Percentiles rank a stretch among this genome's conserved stretches.
phyloP scores from a whole-genome alignment of 1,140 invertebrate species.

The Popillia japonica region DNA sequence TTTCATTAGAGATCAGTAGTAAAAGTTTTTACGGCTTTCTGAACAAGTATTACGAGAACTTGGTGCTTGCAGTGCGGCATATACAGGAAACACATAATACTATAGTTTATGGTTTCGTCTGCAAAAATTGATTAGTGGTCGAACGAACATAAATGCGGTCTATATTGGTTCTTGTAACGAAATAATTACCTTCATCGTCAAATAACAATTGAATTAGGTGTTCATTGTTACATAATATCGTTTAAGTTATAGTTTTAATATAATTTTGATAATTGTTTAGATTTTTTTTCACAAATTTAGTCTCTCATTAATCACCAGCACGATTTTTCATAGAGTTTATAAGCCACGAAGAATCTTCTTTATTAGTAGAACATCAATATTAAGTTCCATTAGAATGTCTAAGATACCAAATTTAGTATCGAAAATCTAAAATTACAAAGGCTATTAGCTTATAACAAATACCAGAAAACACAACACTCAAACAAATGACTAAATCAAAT shows the following conservation, averaged over 20 bases:
- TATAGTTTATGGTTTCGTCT: conserved; percentile 5
- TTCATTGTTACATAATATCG: no score
- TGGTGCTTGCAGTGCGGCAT: neutral
- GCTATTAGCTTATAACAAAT: neutral
- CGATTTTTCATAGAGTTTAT: no score
- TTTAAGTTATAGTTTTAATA: no score
- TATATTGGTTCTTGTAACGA: neutral
- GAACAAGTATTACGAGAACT: conserved; percentile 3
- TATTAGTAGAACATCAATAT: no score
- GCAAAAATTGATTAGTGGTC: neutral
- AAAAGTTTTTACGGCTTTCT: conserved; percentile 1
- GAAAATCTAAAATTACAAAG: conserved; percentile 11
- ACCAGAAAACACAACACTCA: neutral
- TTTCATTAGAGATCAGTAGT: conserved; percentile 11
- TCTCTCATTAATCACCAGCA: no score
- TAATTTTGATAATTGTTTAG: no score
- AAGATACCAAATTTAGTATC: neutral
- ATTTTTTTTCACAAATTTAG: no score
- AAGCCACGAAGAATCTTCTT: no score
- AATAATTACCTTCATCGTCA: neutral
- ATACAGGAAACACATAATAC: neutral
- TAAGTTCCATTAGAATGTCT: neutral
- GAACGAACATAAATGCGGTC: neutral
- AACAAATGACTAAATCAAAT: conserved; percentile 23
- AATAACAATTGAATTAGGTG: neutral